These are phyloP conservation scores for Denticeps clupeoides DNA, from an alignment of 2,797 vertebrate genomes.

Conservation along the genomic window DNA sequence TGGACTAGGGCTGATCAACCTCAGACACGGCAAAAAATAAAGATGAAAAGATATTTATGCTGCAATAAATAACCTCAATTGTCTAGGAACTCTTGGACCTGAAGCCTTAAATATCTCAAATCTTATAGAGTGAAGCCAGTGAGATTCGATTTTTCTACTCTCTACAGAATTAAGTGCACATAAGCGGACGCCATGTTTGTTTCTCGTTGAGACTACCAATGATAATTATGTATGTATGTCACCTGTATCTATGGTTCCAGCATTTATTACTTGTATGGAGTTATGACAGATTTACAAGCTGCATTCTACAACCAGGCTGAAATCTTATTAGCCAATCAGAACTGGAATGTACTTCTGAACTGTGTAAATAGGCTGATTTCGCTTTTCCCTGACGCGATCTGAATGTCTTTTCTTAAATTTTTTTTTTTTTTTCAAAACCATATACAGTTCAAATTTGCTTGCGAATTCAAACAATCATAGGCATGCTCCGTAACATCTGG, in stretches of 20 bases:
- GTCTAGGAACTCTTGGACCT: constrained; percentile 28
- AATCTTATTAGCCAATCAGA: no score
- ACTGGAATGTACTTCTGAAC: constrained; percentile 13
- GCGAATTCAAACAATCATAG: background rate
- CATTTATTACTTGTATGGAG: no score
- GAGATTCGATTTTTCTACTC: no score
- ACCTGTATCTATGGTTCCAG: no score
- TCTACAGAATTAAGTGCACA: no score
- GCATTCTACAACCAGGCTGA: no score
- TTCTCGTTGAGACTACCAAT: no score
- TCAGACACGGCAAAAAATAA: constrained; percentile 34
- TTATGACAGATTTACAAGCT: no score
- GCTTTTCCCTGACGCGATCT: constrained; percentile 28
- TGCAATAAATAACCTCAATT: constrained; percentile 21
- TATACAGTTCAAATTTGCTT: background rate
- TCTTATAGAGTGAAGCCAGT: no score
- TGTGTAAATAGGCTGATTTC: constrained; percentile 13
- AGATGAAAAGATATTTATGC: constrained; percentile 25
- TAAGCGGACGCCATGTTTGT: no score
- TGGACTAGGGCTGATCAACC: constrained; percentile 23
- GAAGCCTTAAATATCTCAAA: constrained; percentile 63
- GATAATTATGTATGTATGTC: no score
- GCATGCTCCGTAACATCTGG: no score
- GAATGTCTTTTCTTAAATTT: constrained; percentile 46
- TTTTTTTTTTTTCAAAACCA: constrained; percentile 26